Evolutionary conservation across 2,113 vertebrate genomes (phyloP).

Genomic region (Egretta garzetta): DNA sequence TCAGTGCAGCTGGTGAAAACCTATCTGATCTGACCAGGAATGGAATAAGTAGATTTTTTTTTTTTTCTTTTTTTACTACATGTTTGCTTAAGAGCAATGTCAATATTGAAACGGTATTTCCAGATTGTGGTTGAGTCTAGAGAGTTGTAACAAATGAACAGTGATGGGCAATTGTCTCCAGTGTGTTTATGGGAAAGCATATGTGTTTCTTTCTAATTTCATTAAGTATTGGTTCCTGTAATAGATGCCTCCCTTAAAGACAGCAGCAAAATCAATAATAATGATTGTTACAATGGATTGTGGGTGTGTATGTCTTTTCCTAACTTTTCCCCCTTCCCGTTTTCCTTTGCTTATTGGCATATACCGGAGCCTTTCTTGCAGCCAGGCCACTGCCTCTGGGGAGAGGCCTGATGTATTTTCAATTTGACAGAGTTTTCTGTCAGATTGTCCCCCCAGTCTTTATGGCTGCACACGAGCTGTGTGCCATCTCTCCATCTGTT

Average conservation of each 20-base stretch:
- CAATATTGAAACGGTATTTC: slow-evolving; percentile 58
- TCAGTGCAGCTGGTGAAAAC: background rate
- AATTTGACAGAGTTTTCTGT: background rate
- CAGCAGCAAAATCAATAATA: slow-evolving; percentile 72
- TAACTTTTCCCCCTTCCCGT: background rate
- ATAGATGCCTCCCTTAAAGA: slow-evolving; percentile 70
- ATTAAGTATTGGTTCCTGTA: slow-evolving; percentile 70
- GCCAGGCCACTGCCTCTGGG: background rate
- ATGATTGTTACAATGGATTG: slow-evolving; percentile 69
- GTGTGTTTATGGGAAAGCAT: slow-evolving; percentile 65
- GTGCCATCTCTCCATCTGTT: background rate
- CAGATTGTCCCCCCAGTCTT: background rate
- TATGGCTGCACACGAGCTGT: background rate
- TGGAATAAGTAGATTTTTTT: background rate
- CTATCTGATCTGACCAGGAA: background rate
- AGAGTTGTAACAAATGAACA: slow-evolving; percentile 57
- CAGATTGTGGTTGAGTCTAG: slow-evolving; percentile 49
- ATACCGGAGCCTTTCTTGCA: background rate
- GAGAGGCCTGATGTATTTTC: background rate
- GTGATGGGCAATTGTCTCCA: slow-evolving; percentile 60
- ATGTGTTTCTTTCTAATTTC: slow-evolving; percentile 47
- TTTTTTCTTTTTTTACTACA: background rate
- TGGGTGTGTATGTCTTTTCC: background rate
- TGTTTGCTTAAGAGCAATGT: slow-evolving; percentile 40
- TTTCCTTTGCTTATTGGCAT: background rate